phyloP scores from a whole-genome alignment of 2,888 invertebrate species.

The Amiota minor region DNA sequence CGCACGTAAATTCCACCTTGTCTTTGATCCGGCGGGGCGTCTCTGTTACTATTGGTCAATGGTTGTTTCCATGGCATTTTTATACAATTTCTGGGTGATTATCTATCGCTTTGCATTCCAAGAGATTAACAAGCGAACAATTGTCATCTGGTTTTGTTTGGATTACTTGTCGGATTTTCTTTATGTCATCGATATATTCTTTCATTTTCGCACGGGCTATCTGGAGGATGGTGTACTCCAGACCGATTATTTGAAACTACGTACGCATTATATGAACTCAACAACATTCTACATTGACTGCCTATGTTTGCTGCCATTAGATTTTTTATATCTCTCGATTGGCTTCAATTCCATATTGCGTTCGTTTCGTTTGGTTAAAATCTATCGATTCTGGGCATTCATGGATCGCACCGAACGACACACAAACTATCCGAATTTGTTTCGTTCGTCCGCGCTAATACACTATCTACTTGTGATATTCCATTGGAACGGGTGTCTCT shows the following conservation, averaged over 20 bases:
- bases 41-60: slow-evolving; percentile 98
- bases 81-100: slow-evolving; percentile 98
- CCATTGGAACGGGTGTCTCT: slow-evolving; percentile 99
- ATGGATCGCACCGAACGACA: slow-evolving; percentile 98
- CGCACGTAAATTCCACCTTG: slow-evolving; percentile 88
- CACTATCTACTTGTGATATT: slow-evolving; percentile 98
- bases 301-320: slow-evolving; percentile 96
- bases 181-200: slow-evolving; percentile 95
- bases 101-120: slow-evolving; percentile 99
- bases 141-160: slow-evolving; percentile 95
- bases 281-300: slow-evolving; percentile 99
- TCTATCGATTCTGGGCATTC: slow-evolving; percentile 98
- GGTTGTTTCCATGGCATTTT: slow-evolving; percentile 95
- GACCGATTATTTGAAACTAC: slow-evolving; percentile 93
- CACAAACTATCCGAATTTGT: slow-evolving; percentile 98
- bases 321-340: slow-evolving; percentile 98
- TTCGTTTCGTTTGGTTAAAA: slow-evolving; percentile 96
- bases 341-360: slow-evolving; percentile 96
- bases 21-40: slow-evolving; percentile 98
- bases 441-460: slow-evolving; percentile 91
- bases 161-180: slow-evolving; percentile 98
- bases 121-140: slow-evolving; percentile 94
- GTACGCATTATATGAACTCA: slow-evolving; percentile 97
- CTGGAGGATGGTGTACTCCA: slow-evolving; percentile 98
- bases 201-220: slow-evolving; percentile 98